Percentiles rank a stretch among this genome's conserved stretches.
Conservation (phyloP, 2,797 vertebrate genomes). For the Acrossocheilus wenchowensis region DNA sequence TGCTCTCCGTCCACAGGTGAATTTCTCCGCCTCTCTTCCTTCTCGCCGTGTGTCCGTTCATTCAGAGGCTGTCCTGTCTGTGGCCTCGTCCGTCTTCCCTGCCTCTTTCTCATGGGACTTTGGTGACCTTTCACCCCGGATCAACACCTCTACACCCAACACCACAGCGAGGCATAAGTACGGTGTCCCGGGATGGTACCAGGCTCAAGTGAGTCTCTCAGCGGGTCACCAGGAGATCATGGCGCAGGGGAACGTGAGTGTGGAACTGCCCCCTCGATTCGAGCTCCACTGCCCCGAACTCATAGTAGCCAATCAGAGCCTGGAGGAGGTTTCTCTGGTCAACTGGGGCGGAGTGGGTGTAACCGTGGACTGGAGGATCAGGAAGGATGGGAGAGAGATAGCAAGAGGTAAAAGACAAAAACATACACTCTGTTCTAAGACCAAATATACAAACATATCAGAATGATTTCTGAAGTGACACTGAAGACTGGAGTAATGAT, state of each 20-base stretch:
- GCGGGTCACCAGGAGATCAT: slow-evolving; percentile 76
- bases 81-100: slow-evolving; percentile 78
- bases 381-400: slow-evolving; percentile 71
- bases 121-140: slow-evolving; percentile 81
- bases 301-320: slow-evolving; percentile 80
- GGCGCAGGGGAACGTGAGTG: slow-evolving; percentile 71
- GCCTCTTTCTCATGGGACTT: slow-evolving; percentile 88
- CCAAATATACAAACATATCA: not conserved
- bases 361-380: slow-evolving; percentile 79
- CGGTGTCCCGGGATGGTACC: slow-evolving; percentile 84
- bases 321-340: slow-evolving; percentile 80
- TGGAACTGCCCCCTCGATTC: slow-evolving; percentile 82
- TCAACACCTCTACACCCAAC: slow-evolving; percentile 74
- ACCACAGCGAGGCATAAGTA: slow-evolving; percentile 78
- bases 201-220: slow-evolving; percentile 73
- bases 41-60: slow-evolving; percentile 75
- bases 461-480: not conserved
- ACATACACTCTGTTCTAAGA: not conserved
- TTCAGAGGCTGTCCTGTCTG: slow-evolving; percentile 73
- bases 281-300: slow-evolving; percentile 83
- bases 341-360: slow-evolving; percentile 84
- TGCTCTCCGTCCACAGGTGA: slow-evolving; percentile 65
- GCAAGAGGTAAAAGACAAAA: slow-evolving; percentile 82
- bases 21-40: slow-evolving; percentile 76
- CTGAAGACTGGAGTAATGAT: not conserved